Evolutionary conservation across 2,797 vertebrate genomes (phyloP), one percentile per base, ranked within the genome.

Genomic region (Naso thynnoides): DNA sequence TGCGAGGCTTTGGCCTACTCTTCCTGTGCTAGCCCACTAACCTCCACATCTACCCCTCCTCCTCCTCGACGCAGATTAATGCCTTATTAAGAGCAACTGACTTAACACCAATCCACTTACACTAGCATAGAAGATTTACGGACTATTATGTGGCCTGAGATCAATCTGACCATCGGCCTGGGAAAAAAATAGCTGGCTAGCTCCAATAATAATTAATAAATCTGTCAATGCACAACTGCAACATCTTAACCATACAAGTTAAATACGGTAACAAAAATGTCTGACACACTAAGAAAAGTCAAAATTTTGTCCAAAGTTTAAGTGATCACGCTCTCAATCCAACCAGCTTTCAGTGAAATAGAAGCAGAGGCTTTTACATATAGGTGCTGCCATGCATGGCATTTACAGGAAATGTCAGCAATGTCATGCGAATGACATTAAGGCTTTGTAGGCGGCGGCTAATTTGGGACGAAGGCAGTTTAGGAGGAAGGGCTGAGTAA

Each of bases 41-140:
- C 86, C 76, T 54, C 70, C 78, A 18, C 63, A 15, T 45, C 56
- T 19, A 21, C 63, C 31, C 75, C 73, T 65, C 74, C 68, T 31
- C 45, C 69, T 66, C 72, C 65, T 56, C 76, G 38, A 0, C 54
- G 39, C 85, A 90, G 92, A 92, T 94, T 94, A 94, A 93, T 89
- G 83, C 83, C 86, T 89, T 83, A 91, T 92, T 92, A 91, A 85
- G 83, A 88, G 86, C 88, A 92, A 93, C 88, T 89, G 89, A 90
- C 73, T 93, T 91, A 94, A 83, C 73, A 65, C 41, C 89, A 94
- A 94, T 94, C 94, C 92, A 94, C 89, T 95, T 94, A 95, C 75
- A 69, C 62, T 18, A 24, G 70, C 76, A 60, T 66, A 44, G 45
- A 29, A 49, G 64, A 84, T 76, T 21, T 62, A 47, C 19, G 1